phyloP scores from a whole-genome alignment of 2,797 vertebrate species.

The Florisuga fusca region DNA sequence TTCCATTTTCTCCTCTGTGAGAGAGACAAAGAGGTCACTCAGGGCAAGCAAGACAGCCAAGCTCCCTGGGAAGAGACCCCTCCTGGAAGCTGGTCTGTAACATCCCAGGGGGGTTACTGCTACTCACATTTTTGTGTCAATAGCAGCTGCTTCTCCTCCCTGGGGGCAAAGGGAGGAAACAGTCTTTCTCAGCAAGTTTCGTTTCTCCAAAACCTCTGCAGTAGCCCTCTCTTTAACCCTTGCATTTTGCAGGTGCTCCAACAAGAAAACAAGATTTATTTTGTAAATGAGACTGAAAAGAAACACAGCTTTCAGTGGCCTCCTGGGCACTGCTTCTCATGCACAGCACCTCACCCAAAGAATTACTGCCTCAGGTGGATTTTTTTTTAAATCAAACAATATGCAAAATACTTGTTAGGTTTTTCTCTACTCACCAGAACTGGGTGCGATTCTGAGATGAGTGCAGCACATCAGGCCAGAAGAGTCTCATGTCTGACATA shows the following conservation, averaged over 20 bases:
- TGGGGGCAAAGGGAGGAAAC: background rate
- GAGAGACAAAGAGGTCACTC: background rate
- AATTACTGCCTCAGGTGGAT: background rate
- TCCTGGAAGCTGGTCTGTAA: background rate
- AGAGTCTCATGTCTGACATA: conserved; percentile 56
- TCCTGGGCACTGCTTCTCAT: background rate
- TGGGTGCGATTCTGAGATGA: conserved; percentile 60
- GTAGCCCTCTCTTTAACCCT: background rate
- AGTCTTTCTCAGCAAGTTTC: background rate
- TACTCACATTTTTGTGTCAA: background rate
- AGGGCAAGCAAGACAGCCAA: background rate
- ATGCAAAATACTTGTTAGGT: background rate
- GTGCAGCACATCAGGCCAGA: conserved; percentile 76
- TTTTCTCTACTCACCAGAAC: conserved; percentile 65
- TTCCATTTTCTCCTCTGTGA: background rate
- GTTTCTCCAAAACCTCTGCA: background rate
- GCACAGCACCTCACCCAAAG: background rate
- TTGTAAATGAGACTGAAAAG: background rate
- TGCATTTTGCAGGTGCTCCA: background rate
- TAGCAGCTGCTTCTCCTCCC: background rate
- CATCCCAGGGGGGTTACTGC: background rate
- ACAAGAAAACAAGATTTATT: background rate
- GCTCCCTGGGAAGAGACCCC: background rate
- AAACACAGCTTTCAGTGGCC: background rate
- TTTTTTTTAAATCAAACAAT: background rate